Percentiles rank a stretch among this genome's conserved stretches.
Evolutionary conservation across 2,888 invertebrate genomes (phyloP).

Genomic region (Chirona hameri): DNA sequence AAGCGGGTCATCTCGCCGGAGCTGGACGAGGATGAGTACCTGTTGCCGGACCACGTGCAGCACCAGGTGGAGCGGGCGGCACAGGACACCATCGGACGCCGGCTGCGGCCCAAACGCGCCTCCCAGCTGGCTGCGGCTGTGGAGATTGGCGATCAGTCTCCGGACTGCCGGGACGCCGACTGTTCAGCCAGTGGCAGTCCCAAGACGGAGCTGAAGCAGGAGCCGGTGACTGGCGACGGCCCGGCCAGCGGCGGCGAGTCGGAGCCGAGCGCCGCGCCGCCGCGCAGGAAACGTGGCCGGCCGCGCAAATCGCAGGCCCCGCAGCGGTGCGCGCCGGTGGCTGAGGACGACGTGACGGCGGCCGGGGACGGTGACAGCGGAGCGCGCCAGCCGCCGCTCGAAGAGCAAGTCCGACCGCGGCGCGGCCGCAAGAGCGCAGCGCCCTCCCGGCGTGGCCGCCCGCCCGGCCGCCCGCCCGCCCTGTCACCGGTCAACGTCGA

Average conservation of each 20-base stretch:
- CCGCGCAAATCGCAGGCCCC: not conserved
- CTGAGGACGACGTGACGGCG: not conserved
- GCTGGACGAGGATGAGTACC: not conserved
- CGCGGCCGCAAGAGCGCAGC: not conserved
- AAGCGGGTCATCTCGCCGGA: not conserved
- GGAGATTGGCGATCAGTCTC: not conserved
- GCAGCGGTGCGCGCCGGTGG: not conserved
- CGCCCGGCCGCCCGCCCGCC: not conserved
- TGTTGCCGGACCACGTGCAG: not conserved
- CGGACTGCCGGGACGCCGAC: not conserved
- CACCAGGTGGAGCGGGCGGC: not conserved
- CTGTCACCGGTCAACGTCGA: not conserved
- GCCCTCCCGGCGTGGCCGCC: not conserved
- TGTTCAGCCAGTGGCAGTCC: not conserved
- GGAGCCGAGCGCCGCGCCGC: not conserved
- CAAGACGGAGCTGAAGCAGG: not conserved
- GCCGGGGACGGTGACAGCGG: not conserved
- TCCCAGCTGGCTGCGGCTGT: not conserved
- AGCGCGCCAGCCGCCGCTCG: not conserved
- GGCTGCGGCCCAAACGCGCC: not conserved
- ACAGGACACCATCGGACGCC: not conserved
- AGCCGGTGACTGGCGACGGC: not conserved
- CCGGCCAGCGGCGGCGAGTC: not conserved
- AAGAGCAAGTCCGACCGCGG: not conserved
- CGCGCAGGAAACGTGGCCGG: not conserved